phyloP scores from a whole-genome alignment of 2,797 vertebrate genomes.

The Enoplosus armatus region DNA sequence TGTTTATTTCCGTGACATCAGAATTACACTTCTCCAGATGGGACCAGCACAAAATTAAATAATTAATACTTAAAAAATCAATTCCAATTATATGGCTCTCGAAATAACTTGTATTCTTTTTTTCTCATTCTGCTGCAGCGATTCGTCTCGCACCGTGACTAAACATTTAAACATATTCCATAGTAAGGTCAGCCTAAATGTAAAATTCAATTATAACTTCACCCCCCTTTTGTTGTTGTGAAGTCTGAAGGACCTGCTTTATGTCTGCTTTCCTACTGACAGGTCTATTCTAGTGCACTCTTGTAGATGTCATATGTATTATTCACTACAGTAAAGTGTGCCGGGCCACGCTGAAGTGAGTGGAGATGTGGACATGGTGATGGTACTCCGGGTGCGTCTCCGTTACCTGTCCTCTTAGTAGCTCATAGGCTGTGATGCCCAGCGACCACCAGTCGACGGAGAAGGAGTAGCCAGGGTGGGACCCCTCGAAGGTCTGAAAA shows the following conservation, averaged over 20 bases:
- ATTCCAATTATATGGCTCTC: slow-evolving; percentile 61
- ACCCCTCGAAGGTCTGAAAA: slow-evolving; percentile 88
- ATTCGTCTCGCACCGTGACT: slow-evolving; percentile 45
- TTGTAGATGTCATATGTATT: slow-evolving; percentile 41
- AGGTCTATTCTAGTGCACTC: slow-evolving; percentile 18
- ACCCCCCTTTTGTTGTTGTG: slow-evolving; percentile 32
- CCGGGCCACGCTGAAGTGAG: slow-evolving; percentile 17
- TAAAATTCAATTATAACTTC: slow-evolving; percentile 48
- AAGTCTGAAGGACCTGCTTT: slow-evolving; percentile 3
- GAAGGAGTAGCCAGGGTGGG: slow-evolving; percentile 92
- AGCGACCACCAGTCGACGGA: slow-evolving; percentile 99
- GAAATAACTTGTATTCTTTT: slow-evolving; percentile 45
- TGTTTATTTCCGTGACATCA: slow-evolving; percentile 60
- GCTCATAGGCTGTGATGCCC: slow-evolving; percentile 96
- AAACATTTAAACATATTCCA: slow-evolving; percentile 48
- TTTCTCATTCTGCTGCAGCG: slow-evolving; percentile 29
- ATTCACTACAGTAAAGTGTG: slow-evolving; percentile 38
- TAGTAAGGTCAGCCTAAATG: slow-evolving; percentile 45
- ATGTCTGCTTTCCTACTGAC: slow-evolving; percentile 10
- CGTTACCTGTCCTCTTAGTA: slow-evolving; percentile 93
- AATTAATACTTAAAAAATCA: slow-evolving; percentile 51
- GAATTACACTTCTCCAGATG: slow-evolving; percentile 56
- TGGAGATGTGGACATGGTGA: background rate
- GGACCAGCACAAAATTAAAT: slow-evolving; percentile 33
- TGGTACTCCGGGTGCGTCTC: background rate